Evolutionary conservation across 2,113 vertebrate species (phyloP).

Genomic region (Paradisaea rubra): DNA sequence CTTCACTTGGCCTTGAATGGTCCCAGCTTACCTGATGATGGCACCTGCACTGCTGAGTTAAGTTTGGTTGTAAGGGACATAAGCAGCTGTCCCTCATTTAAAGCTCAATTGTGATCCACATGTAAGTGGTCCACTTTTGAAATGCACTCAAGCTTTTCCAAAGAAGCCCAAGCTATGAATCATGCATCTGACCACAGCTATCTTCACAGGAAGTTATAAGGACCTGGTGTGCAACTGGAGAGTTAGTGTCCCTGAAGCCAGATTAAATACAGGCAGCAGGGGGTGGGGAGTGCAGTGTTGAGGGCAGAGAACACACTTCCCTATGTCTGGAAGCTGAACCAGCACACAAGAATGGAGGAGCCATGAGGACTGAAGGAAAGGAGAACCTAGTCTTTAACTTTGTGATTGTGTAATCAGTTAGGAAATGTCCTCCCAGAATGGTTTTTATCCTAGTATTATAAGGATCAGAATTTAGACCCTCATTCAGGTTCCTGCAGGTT

Average conservation of each 20-base stretch:
- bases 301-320: not conserved
- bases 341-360: not conserved
- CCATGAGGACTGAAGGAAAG: not conserved
- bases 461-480: not conserved
- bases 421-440: not conserved
- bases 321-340: not conserved
- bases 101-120: not conserved
- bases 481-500: not conserved
- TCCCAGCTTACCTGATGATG: not conserved
- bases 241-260: not conserved
- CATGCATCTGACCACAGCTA: not conserved
- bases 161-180: not conserved
- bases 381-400: not conserved
- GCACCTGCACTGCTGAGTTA: not conserved
- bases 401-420: not conserved
- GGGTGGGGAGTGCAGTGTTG: fast-evolving
- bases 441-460: not conserved
- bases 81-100: not conserved
- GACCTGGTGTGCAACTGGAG: not conserved
- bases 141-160: not conserved
- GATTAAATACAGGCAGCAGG: not conserved
- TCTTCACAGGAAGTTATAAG: not conserved
- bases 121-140: not conserved
- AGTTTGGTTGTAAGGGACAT: not conserved
- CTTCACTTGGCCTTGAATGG: not conserved